Conservation (phyloP, 2,888 invertebrate genomes). For the Rhingia campestris region DNA sequence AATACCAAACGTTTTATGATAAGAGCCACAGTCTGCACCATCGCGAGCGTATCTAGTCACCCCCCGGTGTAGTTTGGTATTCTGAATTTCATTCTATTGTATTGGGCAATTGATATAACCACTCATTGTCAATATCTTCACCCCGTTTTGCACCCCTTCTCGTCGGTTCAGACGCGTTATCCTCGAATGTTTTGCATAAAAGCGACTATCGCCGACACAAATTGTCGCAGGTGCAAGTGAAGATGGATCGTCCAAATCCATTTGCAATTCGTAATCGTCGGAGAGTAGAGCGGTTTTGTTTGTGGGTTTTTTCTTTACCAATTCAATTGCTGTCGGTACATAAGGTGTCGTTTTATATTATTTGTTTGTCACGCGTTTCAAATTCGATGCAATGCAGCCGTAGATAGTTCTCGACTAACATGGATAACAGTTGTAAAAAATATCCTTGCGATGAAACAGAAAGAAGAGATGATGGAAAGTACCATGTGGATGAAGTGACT, state of each 20-base stretch:
- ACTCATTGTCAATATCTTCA: conserved; percentile 32
- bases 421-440: conserved; percentile 46
- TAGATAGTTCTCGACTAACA: conserved; percentile 10
- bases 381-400: conserved; percentile 1
- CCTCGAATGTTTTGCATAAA: conserved; percentile 21
- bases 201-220: conserved; percentile 38
- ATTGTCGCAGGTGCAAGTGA: conserved; percentile 37
- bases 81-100: neutral
- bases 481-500: conserved; percentile 28
- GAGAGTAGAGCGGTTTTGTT: conserved; percentile 48
- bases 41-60: conserved; percentile 15
- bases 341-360: neutral
- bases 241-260: conserved; percentile 69
- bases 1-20: conserved; percentile 27
- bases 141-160: conserved; percentile 5
- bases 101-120: conserved; percentile 17
- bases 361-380: neutral
- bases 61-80: conserved; percentile 25
- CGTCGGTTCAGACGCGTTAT: neutral
- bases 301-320: conserved; percentile 3
- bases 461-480: conserved; percentile 12
- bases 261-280: conserved; percentile 45
- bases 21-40: conserved; percentile 15
- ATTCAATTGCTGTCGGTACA: neutral
- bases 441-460: conserved; percentile 57